phyloP scores from a whole-genome alignment of 2,113 vertebrate genomes.

The Tenrec ecaudatus region DNA sequence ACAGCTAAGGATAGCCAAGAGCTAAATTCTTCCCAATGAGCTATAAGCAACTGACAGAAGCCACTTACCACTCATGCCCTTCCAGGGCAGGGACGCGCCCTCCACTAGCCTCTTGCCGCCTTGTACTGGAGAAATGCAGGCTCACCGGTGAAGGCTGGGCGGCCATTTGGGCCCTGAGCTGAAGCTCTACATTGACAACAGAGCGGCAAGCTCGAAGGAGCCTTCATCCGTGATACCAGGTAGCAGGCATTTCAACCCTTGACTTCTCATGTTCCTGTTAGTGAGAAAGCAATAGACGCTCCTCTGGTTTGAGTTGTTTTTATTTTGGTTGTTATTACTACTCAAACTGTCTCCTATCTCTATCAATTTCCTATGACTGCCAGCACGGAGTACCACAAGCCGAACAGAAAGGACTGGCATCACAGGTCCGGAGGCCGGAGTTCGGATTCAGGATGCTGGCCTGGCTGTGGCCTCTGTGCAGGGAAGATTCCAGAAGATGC shows the following conservation, averaged over 20 bases:
- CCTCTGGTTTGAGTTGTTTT: slow-evolving; percentile 4
- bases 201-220: background rate
- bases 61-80: background rate
- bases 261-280: too few relatives aligned
- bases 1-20: background rate
- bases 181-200: background rate
- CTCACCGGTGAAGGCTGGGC: background rate
- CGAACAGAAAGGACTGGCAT: background rate
- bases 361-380: background rate
- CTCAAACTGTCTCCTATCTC: background rate
- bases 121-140: background rate
- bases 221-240: too few relatives aligned
- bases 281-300: background rate
- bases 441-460: background rate
- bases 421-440: background rate
- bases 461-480: background rate
- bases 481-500: background rate
- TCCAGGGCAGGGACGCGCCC: background rate
- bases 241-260: background rate
- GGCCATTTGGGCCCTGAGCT: background rate
- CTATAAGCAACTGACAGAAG: background rate
- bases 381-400: background rate
- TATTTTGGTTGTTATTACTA: slow-evolving; percentile 3
- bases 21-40: background rate
- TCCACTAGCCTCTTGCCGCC: background rate